phyloP scores from a whole-genome alignment of 2,797 vertebrate species.

The Sebastes elongatus region DNA sequence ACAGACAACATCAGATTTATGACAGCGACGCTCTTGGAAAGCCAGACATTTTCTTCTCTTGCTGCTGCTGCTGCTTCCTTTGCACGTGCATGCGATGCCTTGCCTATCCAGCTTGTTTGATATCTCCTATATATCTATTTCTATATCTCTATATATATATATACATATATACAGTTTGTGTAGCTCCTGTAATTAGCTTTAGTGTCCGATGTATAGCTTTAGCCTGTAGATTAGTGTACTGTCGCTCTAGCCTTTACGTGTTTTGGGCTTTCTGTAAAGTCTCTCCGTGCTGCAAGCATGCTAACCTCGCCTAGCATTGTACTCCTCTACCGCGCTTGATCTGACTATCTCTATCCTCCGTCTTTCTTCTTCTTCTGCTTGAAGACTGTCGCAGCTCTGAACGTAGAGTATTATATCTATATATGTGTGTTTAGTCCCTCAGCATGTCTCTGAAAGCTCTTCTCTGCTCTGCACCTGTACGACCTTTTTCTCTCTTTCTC shows the following conservation, averaged over 20 bases:
- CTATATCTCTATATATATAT: constrained; percentile 43
- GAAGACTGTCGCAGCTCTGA: constrained; percentile 74
- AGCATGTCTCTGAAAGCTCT: constrained; percentile 79
- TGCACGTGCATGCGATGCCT: constrained; percentile 86
- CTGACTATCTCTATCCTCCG: constrained; percentile 68
- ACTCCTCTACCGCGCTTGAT: constrained; percentile 72
- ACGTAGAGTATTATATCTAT: constrained; percentile 61
- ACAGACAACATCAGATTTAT: constrained; percentile 50
- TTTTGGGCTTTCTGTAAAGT: constrained; percentile 72
- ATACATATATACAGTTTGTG: constrained; percentile 67
- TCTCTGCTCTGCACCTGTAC: constrained; percentile 70
- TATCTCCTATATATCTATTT: constrained; percentile 73
- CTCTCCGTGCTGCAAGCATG: constrained; percentile 81
- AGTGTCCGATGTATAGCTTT: constrained; percentile 75
- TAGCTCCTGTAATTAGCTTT: constrained; percentile 80
- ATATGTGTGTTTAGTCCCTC: constrained; percentile 69
- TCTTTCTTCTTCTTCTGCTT: constrained; percentile 68
- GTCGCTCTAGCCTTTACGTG: constrained; percentile 82
- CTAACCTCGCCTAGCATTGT: constrained; percentile 74
- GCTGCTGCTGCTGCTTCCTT: constrained; percentile 78
- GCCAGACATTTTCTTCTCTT: constrained; percentile 55
- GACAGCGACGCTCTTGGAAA: constrained; percentile 49
- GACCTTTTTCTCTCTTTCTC: constrained; percentile 69
- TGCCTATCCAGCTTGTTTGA: constrained; percentile 81
- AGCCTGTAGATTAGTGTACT: constrained; percentile 80